Evolutionary conservation across 2,888 invertebrate genomes (phyloP).

Genomic region (Thysanoteuthis rhombus): DNA sequence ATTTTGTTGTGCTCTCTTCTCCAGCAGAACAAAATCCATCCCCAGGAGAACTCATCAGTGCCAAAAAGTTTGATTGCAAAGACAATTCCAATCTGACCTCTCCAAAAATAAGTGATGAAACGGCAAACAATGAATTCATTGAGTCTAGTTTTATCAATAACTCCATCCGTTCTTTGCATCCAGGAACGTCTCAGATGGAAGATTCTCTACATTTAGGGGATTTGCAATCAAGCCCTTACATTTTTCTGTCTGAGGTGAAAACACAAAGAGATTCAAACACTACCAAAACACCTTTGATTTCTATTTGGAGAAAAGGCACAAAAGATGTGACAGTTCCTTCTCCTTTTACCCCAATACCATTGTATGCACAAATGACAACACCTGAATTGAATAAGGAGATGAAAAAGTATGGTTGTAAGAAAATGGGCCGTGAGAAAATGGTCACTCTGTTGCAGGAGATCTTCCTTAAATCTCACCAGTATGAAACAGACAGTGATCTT

Average conservation of each 20-base stretch:
- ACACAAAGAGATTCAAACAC: not conserved
- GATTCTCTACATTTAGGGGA: not conserved
- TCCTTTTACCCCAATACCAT: slow-evolving; percentile 71
- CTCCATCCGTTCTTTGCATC: not conserved
- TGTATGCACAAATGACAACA: slow-evolving; percentile 71
- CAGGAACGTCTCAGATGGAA: not conserved
- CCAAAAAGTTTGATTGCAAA: not conserved
- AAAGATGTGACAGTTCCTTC: slow-evolving; percentile 44
- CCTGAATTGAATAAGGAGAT: slow-evolving; percentile 72
- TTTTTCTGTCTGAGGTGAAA: not conserved
- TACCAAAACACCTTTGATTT: not conserved
- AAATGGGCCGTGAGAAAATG: slow-evolving; percentile 71
- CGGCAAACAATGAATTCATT: not conserved
- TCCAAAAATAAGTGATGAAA: not conserved
- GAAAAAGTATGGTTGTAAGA: slow-evolving; percentile 71
- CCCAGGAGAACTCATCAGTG: not conserved
- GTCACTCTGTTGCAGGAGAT: slow-evolving; percentile 71
- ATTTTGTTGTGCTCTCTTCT: not conserved
- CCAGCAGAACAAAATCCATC: not conserved
- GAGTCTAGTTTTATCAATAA: not conserved
- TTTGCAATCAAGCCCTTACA: not conserved
- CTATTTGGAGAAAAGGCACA: not conserved
- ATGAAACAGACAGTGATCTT: slow-evolving; percentile 45
- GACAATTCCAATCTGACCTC: not conserved
- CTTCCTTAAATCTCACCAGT: slow-evolving; percentile 72